Evolutionary conservation across 2,797 vertebrate genomes (phyloP).

Genomic region (Columba guinea): DNA sequence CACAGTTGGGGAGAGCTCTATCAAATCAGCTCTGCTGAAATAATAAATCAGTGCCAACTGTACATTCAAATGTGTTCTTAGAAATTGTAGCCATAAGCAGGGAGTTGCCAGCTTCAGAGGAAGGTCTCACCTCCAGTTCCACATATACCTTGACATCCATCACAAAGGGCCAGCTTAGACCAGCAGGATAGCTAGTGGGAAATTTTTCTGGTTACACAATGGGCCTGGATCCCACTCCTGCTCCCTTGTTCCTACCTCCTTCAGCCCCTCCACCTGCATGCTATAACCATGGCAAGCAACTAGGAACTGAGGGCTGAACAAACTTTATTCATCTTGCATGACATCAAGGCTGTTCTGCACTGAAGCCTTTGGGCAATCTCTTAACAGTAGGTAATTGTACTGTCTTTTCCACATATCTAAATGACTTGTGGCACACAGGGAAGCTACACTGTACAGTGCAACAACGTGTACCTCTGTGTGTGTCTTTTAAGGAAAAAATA

Average conservation of each 20-base stretch:
- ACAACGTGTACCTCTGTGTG: accelerated
- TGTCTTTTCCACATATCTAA: not conserved
- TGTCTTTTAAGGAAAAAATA: not conserved
- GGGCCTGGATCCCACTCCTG: not conserved
- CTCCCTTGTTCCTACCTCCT: not conserved
- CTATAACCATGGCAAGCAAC: not conserved
- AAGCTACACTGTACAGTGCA: not conserved
- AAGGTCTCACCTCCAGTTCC: not conserved
- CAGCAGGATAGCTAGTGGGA: not conserved
- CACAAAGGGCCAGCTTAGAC: not conserved
- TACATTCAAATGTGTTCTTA: not conserved
- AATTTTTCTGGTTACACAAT: not conserved
- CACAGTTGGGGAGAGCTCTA: not conserved
- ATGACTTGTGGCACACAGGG: not conserved
- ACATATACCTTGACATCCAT: not conserved
- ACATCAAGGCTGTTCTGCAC: not conserved
- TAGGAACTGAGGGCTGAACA: accelerated
- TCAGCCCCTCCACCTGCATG: not conserved
- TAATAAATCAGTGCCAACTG: not conserved
- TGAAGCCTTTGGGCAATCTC: not conserved
- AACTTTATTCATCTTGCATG: not conserved
- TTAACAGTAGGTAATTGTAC: not conserved
- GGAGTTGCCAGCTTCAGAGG: not conserved
- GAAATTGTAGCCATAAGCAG: not conserved
- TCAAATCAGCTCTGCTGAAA: not conserved